phyloP scores from a whole-genome alignment of 2,888 invertebrate genomes.

The Thereva nobilitata region DNA sequence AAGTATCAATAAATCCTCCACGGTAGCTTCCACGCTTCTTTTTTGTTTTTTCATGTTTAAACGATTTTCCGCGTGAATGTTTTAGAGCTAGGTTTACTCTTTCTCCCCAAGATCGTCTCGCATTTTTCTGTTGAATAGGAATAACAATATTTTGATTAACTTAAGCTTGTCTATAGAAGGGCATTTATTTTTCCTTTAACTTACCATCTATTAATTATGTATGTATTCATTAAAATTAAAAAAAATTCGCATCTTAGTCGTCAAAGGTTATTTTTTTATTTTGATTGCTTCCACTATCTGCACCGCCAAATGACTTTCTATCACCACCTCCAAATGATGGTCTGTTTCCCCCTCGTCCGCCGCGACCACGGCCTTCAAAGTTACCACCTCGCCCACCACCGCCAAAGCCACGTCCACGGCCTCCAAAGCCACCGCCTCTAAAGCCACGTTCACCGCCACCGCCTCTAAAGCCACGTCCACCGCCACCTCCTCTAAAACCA shows the following conservation, averaged over 20 bases:
- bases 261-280: constrained; percentile 57
- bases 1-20: constrained; percentile 88
- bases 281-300: constrained; percentile 55
- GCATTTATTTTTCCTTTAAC: too few relatives aligned
- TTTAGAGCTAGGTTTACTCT: constrained; percentile 86
- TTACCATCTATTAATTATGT: neutral
- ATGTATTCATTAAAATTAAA: constrained; percentile 9
- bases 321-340: constrained; percentile 47
- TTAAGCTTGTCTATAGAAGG: too few relatives aligned
- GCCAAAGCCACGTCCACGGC: constrained; percentile 41
- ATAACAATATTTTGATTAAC: neutral
- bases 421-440: constrained; percentile 42
- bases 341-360: constrained; percentile 45
- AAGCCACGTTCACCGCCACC: constrained; percentile 44
- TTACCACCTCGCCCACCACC: constrained; percentile 45
- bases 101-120: constrained; percentile 94
- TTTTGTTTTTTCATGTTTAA: constrained; percentile 98
- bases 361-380: constrained; percentile 45
- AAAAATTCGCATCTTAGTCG: constrained; percentile 48
- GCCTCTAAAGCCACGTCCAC: constrained; percentile 44
- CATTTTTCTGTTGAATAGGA: constrained; percentile 68
- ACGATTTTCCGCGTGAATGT: constrained; percentile 91
- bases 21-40: constrained; percentile 97
- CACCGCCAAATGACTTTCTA: constrained; percentile 47
- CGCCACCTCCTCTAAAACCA: constrained; percentile 46